Evolutionary conservation across 2,888 invertebrate genomes (phyloP), one percentile per base, ranked within the genome.

Genomic region (Lepidonotus clava): DNA sequence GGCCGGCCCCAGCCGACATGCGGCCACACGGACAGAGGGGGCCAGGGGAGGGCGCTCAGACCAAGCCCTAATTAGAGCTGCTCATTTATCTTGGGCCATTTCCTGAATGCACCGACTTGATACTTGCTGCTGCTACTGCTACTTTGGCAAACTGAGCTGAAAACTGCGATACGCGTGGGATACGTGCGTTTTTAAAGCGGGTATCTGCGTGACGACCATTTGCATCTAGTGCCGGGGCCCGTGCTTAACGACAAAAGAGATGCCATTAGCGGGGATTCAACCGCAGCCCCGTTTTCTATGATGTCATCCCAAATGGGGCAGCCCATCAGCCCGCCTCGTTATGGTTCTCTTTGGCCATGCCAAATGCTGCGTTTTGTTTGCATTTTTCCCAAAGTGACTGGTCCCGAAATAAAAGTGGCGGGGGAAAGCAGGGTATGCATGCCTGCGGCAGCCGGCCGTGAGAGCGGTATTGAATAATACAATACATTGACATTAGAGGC

Each of bases 401-500:
- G 32, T 80, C 51, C 34, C 24, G 46, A 80, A 80, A 80, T 46
- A 46, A 34, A 18, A 11, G n/a, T 21, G 34, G 36, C 80, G 8
- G 46, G 21, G 28, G 28, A 51, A 8, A 28, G 41, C 46, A 21
- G 80, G 80, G 80, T 40, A 40, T 40, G 46, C 46, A 46, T 80
- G 80, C 32, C 80, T 41, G 46, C 51, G 80, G 46, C 80, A 80
- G 41, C 32, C 46, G 80, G 28, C 80, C 32, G 80, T 80, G 80
- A 24, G 28, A 80, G 34, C 41, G 80, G 11, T 46, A 80, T 51
- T 80, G 80, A 80, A 80, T 80, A 46, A 80, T 46, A 80, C 80
- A 80, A 80, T 80, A 80, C 80, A 80, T 80, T 80, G 80, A 80
- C 80, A 80, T 80, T 80, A 80, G 80, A 46, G 24, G 41, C 80